Base-by-base conservation (phyloP, 2,113 vertebrate genomes). In the Alethe diademata region DNA sequence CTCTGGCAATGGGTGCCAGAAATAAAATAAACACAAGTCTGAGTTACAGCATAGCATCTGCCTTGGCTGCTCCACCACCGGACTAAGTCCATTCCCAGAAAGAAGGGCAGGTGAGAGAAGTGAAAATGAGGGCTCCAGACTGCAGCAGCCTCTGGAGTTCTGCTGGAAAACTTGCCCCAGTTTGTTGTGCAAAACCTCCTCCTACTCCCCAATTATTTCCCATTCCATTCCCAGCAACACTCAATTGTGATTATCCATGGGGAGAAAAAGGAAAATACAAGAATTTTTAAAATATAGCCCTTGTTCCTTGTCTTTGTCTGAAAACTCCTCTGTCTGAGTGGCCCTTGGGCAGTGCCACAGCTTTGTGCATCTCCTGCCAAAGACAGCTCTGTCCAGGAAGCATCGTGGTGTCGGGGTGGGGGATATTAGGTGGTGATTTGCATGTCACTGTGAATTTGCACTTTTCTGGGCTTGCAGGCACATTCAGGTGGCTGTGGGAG, bases 231-330 rank as follows among this genome's bases (percentile, higher is more conserved):
- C 42, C 75, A 78, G 43, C 36, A n/a, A 24, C 24, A 3, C 1
- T 0, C 56, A 28, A 8, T 4, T n/a, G 40, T 0, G 0, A 43
- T 28, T 50, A 74, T 60, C 82, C 11, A 0, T 0, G 2, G 33
- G 36, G 61, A 84, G 61, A 64, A 70, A 82, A 79, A 29, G 0
- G 0, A 48, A 86, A 87, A 71, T 8, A 62, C 0, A 8, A 0
- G 0, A 14, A 56, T 72, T 91, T 69, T 8, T 42, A 89, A 91
- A 81, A 57, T 13, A 14, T 22, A 40, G 38, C 33, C 38, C 51
- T 65, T 0, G 0, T 50, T n/a, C 28, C 2, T 0, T 31, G 22
- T 61, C 42, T 74, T 84, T 48, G 48, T 42, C 75, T 73, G 54
- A 58, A 85, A 86, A 61, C 12, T 54, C 42, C 8, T 40, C 38